A percentile compares a stretch with the other conserved stretches of the same genome.
Evolutionary conservation across 1,140 invertebrate species (phyloP).

Genomic region (Zaprionus davidi): DNA sequence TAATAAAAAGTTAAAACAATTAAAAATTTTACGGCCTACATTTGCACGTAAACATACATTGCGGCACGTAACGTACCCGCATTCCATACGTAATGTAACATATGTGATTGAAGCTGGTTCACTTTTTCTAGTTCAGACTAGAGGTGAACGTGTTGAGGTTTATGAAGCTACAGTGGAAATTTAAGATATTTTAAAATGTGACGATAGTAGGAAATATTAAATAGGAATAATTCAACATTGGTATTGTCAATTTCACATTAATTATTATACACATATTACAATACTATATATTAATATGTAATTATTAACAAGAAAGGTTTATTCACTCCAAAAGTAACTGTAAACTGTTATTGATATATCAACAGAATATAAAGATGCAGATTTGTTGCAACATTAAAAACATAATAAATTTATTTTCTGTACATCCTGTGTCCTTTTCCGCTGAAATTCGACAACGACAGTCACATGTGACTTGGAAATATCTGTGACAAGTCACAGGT

Average conservation of each 20-base stretch:
- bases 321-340: not conserved
- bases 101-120: conserved; percentile 16
- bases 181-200: not conserved
- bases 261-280: not conserved
- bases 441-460: not conserved
- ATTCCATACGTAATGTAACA: conserved; percentile 3
- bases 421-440: not conserved
- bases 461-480: not conserved
- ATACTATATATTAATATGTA: not conserved
- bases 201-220: too few relatives aligned
- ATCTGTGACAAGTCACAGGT: conserved; percentile 4
- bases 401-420: not conserved
- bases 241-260: not conserved
- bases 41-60: not conserved
- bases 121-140: conserved; percentile 41
- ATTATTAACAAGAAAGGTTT: not conserved
- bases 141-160: not conserved
- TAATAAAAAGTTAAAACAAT: too few relatives aligned
- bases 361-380: not conserved
- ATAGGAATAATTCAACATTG: not conserved
- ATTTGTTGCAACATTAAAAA: not conserved
- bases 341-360: not conserved
- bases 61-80: not conserved
- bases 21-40: not conserved
- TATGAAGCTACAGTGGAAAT: not conserved